Evolutionary conservation across 2,113 vertebrate species (phyloP), one percentile per base, ranked within the genome.

Genomic region (Nematolebias whitei): DNA sequence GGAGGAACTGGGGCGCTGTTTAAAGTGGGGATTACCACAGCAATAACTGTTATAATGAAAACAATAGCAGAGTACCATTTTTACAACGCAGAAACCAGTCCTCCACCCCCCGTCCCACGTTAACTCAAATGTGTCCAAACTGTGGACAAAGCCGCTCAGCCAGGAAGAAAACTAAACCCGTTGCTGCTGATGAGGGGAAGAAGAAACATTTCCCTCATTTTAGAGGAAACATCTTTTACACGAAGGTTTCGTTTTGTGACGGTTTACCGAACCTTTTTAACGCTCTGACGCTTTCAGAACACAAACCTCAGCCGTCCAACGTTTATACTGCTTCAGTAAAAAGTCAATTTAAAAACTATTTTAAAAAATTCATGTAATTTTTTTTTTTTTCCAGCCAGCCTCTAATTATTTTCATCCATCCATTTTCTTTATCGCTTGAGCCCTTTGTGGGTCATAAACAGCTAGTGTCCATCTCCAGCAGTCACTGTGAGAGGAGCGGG

Each of bases 71-170:
- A n/a, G n/a, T n/a, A n/a, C n/a, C n/a, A n/a, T n/a, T n/a, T n/a
- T n/a, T n/a, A n/a, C n/a, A n/a, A n/a, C 32, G 49, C 57, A 47
- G 44, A 62, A 59, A 62, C 52, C 54, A 56, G 39, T 66, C 38
- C 15, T 55, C 51, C 56, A 86, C 60, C 84, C 86, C 84, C 85
- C 68, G 87, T 91, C 86, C 86, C 89, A 87, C 79, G 69, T 53
- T 78, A 45, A 74, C 74, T 80, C 62, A 68, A 9, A 53, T 7
- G 14, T 65, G 51, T 65, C 78, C 48, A 68, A 80, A 71, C 67
- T 68, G n/a, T n/a, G 50, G 63, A 53, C 52, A 74, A 62, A 63
- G 41, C 63, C 52, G 44, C 26, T 58, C 41, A 63, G 23, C 2
- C 62, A 63, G 50, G 70, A 24, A 19, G 44, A 7, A 47, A 47